Evolutionary conservation across 2,888 invertebrate species (phyloP).

Genomic region (Metopia argyrocephala): DNA sequence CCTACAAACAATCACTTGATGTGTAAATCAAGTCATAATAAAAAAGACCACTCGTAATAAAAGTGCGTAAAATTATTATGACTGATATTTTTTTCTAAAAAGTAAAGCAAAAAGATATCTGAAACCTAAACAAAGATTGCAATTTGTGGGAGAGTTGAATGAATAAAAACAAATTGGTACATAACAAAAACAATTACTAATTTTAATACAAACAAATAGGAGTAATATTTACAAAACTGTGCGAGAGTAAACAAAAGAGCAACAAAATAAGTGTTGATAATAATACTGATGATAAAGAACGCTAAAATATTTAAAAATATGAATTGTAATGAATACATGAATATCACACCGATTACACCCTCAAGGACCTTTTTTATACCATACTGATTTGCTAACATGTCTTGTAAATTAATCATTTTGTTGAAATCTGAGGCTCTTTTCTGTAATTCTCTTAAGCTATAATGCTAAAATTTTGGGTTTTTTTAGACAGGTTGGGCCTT

Average conservation of each 20-base stretch:
- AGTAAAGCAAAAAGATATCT: too few species aligned
- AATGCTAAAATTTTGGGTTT: too few species aligned
- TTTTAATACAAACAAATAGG: background rate
- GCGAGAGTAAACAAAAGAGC: conserved; percentile 40
- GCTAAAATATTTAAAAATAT: background rate
- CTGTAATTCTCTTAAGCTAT: too few species aligned
- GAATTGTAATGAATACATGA: background rate
- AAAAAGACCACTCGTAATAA: background rate
- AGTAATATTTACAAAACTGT: conserved; percentile 6
- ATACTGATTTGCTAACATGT: too few species aligned
- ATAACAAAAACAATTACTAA: background rate
- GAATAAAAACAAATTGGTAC: background rate
- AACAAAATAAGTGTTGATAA: conserved; percentile 13
- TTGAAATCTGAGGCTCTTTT: too few species aligned
- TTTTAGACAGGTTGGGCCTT: too few species aligned
- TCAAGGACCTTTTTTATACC: too few species aligned
- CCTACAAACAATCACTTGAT: background rate
- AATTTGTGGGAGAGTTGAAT: conserved; percentile 40
- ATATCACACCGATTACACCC: too few species aligned
- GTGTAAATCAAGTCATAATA: conserved; percentile 12
- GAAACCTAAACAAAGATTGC: background rate
- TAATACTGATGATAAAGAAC: background rate
- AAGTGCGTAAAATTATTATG: conserved; percentile 28
- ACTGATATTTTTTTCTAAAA: too few species aligned
- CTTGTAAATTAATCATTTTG: too few species aligned